Evolutionary conservation across 2,113 vertebrate genomes (phyloP).

Genomic region (Climacteris rufus): DNA sequence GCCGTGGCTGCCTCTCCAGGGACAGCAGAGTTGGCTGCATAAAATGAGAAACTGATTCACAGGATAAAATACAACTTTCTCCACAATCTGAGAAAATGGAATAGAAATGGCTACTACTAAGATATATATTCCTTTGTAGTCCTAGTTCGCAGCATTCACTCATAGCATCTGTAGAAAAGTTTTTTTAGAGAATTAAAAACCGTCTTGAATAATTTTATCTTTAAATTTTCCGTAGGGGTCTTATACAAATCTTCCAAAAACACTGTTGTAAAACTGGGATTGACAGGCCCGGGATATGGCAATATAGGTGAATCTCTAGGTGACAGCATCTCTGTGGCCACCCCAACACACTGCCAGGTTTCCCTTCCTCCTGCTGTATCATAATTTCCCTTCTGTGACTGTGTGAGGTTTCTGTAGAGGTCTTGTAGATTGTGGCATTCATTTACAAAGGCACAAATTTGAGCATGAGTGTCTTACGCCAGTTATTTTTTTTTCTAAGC

Average conservation of each 20-base stretch:
- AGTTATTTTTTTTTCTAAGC: neutral
- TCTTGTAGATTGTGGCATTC: neutral
- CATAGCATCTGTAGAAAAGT: neutral
- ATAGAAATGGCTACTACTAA: neutral
- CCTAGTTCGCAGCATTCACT: neutral
- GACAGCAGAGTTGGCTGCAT: neutral
- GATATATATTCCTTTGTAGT: neutral
- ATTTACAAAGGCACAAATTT: neutral
- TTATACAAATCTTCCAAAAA: neutral
- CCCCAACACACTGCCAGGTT: neutral
- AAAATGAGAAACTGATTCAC: neutral
- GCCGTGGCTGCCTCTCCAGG: neutral
- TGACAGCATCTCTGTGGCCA: neutral
- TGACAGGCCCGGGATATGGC: neutral
- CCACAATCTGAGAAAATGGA: neutral
- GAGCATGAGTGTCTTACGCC: neutral
- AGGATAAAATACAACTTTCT: neutral
- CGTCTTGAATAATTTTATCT: neutral
- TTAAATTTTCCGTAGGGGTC: neutral
- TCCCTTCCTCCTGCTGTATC: accelerated
- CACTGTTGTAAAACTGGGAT: neutral
- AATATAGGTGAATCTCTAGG: neutral
- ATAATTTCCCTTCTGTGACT: neutral
- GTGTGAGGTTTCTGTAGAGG: neutral
- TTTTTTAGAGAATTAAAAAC: neutral